These are phyloP conservation scores for Tychaedon coryphoeus DNA, from an alignment of 2,113 vertebrate species.

Conservation along the genomic window DNA sequence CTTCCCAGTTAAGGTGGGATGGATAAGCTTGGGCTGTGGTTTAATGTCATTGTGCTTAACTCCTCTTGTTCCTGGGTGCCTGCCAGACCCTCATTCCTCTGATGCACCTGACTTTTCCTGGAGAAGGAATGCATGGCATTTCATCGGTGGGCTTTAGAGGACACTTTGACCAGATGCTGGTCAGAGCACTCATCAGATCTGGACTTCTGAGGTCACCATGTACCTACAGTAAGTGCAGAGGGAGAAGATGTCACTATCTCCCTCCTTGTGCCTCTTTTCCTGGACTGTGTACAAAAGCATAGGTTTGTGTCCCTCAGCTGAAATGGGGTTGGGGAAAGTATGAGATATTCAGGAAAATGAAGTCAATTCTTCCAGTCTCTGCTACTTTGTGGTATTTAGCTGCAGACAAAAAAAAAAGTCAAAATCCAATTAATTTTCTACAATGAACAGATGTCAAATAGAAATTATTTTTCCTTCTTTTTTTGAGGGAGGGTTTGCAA, in stretches of 20 bases:
- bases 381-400: not conserved
- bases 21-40: not conserved
- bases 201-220: not conserved
- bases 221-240: not conserved
- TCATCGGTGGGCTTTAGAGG: accelerated
- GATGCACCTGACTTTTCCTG: not conserved
- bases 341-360: not conserved
- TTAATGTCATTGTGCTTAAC: not conserved
- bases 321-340: not conserved
- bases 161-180: not conserved
- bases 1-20: not conserved
- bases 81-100: not conserved
- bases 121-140: not conserved
- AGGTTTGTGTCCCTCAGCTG: not conserved
- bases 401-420: not conserved
- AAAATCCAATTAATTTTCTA: not conserved
- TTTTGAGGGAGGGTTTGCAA: not conserved
- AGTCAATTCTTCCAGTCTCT: not conserved
- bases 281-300: not conserved
- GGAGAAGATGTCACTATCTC: not conserved
- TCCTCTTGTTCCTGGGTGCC: not conserved
- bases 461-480: not conserved
- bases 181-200: not conserved
- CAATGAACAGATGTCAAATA: not conserved
- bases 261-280: not conserved